A percentile compares a stretch with the other conserved stretches of the same genome.
These are phyloP conservation scores for Babylonia areolata DNA, from an alignment of 1,140 invertebrate species.

Conservation along the genomic window DNA sequence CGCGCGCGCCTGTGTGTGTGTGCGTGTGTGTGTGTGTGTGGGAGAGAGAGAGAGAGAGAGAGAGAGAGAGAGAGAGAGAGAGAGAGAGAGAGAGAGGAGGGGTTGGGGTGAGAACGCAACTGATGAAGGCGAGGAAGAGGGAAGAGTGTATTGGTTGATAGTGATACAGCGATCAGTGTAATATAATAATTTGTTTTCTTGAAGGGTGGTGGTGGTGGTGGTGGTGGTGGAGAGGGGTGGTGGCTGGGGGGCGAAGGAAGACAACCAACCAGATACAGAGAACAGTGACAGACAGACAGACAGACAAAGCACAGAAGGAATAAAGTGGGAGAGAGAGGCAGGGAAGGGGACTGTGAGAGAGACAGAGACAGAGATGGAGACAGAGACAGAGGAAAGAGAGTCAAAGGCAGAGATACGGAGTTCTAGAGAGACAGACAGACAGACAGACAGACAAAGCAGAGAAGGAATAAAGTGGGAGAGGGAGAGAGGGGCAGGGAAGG, in stretches of 20 bases:
- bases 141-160: too few relatives aligned
- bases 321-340: neutral
- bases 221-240: too few relatives aligned
- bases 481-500: neutral
- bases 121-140: too few relatives aligned
- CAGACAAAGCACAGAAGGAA: neutral
- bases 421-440: neutral
- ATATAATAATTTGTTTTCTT: too few relatives aligned
- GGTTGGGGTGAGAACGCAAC: too few relatives aligned
- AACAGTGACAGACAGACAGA: too few relatives aligned
- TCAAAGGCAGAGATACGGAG: neutral
- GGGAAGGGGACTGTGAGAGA: neutral
- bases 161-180: too few relatives aligned
- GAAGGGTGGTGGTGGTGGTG: too few relatives aligned
- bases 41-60: neutral
- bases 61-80: neutral
- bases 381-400: neutral
- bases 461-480: neutral
- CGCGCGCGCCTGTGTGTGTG: too few relatives aligned
- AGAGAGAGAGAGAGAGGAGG: neutral
- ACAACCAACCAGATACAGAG: too few relatives aligned
- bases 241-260: too few relatives aligned
- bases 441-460: neutral
- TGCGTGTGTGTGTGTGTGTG: neutral
- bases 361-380: slow-evolving; percentile 31